phyloP scores from a whole-genome alignment of 2,888 invertebrate species.

The Drosophila phalerata region DNA sequence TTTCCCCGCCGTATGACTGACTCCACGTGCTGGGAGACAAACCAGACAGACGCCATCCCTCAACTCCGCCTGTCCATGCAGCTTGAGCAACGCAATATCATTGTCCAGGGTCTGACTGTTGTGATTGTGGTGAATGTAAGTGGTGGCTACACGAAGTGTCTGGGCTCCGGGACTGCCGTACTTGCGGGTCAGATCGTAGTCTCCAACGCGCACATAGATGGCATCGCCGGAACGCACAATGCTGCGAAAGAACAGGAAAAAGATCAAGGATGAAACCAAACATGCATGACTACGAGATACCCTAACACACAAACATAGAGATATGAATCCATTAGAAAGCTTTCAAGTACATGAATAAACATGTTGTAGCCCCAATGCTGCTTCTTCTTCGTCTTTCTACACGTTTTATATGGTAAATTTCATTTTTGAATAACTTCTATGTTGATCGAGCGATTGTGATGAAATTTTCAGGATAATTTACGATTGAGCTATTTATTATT shows the following conservation, averaged over 20 bases:
- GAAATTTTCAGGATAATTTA: too few relatives aligned
- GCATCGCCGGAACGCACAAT: conserved; percentile 97
- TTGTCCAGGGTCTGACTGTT: conserved; percentile 97
- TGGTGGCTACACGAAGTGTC: conserved; percentile 95
- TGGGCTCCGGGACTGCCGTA: conserved; percentile 97
- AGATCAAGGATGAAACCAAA: background rate
- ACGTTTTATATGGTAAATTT: too few relatives aligned
- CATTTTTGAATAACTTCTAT: too few relatives aligned
- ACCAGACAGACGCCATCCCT: conserved; percentile 91
- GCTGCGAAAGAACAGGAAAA: conserved; percentile 85
- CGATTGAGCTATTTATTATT: too few relatives aligned
- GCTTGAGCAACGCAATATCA: conserved; percentile 95
- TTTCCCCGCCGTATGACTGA: conserved; percentile 95
- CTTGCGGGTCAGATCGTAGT: conserved; percentile 95
- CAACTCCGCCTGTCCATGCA: conserved; percentile 95
- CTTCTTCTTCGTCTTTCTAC: too few relatives aligned
- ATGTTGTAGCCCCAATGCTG: too few relatives aligned
- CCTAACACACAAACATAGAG: background rate
- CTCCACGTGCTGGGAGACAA: conserved; percentile 95
- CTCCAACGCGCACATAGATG: conserved; percentile 96
- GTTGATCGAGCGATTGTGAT: too few relatives aligned
- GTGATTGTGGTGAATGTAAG: conserved; percentile 98
- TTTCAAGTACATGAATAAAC: too few relatives aligned
- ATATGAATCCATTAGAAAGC: too few relatives aligned
- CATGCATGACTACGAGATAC: background rate